These are phyloP conservation scores for Ceratosolen fusciceps DNA, from an alignment of 1,140 invertebrate genomes.

Conservation along the genomic window DNA sequence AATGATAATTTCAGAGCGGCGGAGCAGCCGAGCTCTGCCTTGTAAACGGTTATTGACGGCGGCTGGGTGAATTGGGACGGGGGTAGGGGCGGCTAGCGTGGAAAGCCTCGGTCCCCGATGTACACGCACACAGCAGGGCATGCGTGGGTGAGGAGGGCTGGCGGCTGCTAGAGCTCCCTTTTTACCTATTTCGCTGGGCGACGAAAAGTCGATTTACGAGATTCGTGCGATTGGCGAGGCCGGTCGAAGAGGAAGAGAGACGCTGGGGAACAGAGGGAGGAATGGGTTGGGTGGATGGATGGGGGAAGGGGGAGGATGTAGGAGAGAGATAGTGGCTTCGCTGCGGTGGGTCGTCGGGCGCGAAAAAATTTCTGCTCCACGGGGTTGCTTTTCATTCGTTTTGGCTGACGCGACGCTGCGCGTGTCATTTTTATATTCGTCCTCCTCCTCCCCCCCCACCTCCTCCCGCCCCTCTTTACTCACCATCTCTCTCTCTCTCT, in stretches of 20 bases:
- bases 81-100: too few species aligned
- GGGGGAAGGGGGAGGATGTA: neutral
- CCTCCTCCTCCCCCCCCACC: too few species aligned
- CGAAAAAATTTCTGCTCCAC: slow-evolving; percentile 35
- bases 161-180: slow-evolving; percentile 1
- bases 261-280: neutral
- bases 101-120: too few species aligned
- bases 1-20: too few species aligned
- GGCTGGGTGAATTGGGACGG: too few species aligned
- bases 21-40: too few species aligned
- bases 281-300: neutral
- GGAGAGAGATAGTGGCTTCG: neutral
- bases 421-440: slow-evolving; percentile 40
- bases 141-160: slow-evolving; percentile 11
- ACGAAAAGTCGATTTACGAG: slow-evolving; percentile 47
- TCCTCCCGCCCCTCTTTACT: too few species aligned
- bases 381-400: slow-evolving; percentile 46
- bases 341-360: slow-evolving; percentile 29
- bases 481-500: too few species aligned
- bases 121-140: too few species aligned
- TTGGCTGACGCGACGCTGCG: slow-evolving; percentile 13
- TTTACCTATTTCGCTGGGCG: slow-evolving; percentile 33
- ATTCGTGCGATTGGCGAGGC: slow-evolving; percentile 26
- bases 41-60: too few species aligned
- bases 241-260: neutral